phyloP scores from a whole-genome alignment of 2,888 invertebrate genomes.

The Euclidia mi region DNA sequence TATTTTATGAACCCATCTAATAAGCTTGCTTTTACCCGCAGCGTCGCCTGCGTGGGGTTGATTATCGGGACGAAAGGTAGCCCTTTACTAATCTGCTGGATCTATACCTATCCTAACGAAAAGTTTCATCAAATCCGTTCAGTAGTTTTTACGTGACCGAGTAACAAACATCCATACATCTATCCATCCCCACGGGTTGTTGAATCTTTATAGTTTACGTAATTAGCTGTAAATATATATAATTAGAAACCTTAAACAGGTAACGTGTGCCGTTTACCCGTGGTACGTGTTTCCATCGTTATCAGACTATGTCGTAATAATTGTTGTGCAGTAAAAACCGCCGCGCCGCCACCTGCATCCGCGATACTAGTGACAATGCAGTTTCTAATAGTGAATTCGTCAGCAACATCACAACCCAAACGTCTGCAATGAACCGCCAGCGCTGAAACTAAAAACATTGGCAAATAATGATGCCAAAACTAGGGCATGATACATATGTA shows the following conservation, averaged over 20 bases:
- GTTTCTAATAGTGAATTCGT: conserved; percentile 35
- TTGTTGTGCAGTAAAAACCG: conserved; percentile 71
- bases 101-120: too few species aligned
- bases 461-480: conserved; percentile 14
- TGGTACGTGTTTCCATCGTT: conserved; percentile 76
- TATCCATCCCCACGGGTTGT: too few species aligned
- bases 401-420: not conserved
- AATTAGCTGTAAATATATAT: too few species aligned
- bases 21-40: too few species aligned
- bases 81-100: too few species aligned
- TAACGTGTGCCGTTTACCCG: conserved; percentile 36
- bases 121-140: too few species aligned
- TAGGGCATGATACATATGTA: conserved; percentile 19
- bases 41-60: too few species aligned
- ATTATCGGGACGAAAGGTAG: too few species aligned
- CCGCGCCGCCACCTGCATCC: conserved; percentile 66
- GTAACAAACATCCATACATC: too few species aligned
- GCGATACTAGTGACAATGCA: conserved; percentile 63
- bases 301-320: conserved; percentile 86
- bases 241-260: not conserved
- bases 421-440: conserved; percentile 5
- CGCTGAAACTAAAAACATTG: conserved; percentile 7
- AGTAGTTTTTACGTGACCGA: too few species aligned
- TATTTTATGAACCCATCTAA: too few species aligned
- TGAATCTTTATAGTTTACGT: too few species aligned